Percentiles rank a stretch among this genome's conserved stretches.
Conservation (phyloP, 2,113 vertebrate species). For the Psittacula cyanocephala region DNA sequence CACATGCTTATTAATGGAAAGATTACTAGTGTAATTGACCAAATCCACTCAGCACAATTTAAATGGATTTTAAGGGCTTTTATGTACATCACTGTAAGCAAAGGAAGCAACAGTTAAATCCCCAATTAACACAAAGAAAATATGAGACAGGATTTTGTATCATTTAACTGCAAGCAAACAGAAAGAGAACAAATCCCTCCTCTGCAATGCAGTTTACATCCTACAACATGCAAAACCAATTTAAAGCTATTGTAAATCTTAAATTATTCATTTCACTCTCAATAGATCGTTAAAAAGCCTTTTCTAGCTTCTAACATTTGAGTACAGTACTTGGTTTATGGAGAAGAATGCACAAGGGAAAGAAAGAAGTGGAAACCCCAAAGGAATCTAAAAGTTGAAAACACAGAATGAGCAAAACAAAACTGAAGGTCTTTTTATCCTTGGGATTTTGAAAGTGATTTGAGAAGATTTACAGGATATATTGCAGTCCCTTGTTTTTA, state of each 20-base stretch:
- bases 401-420: not conserved
- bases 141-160: slow-evolving; percentile 47
- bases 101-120: slow-evolving; percentile 55
- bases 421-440: slow-evolving; percentile 8
- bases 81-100: slow-evolving; percentile 39
- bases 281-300: slow-evolving; percentile 17
- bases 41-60: slow-evolving; percentile 58
- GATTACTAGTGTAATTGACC: slow-evolving; percentile 49
- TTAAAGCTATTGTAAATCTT: slow-evolving; percentile 49
- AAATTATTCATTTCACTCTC: slow-evolving; percentile 55
- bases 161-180: slow-evolving; percentile 30
- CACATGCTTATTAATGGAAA: slow-evolving; percentile 51
- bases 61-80: slow-evolving; percentile 57
- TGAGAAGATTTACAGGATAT: not conserved
- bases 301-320: not conserved
- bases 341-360: not conserved
- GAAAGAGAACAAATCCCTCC: slow-evolving; percentile 7
- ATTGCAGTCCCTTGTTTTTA: not conserved
- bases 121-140: slow-evolving; percentile 59
- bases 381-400: slow-evolving; percentile 12
- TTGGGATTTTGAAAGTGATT: slow-evolving; percentile 1
- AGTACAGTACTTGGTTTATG: not conserved
- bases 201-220: slow-evolving; percentile 15
- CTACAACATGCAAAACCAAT: slow-evolving; percentile 1
- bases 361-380: not conserved